These are phyloP conservation scores for Cheirogaleus major DNA, from an alignment of 2,797 vertebrate genomes.

Conservation along the genomic window DNA sequence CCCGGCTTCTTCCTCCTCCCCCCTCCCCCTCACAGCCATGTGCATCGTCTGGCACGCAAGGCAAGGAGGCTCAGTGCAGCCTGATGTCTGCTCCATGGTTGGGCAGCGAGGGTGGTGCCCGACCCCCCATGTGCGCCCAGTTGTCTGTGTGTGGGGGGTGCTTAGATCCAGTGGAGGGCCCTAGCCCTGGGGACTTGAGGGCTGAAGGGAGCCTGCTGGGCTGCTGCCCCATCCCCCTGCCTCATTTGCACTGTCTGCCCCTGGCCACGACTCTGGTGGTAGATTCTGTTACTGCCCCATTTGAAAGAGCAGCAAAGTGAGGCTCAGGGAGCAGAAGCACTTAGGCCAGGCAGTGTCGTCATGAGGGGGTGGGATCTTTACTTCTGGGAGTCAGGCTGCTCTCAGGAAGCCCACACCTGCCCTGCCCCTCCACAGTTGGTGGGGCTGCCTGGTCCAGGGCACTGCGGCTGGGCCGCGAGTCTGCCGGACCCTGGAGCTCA, in stretches of 20 bases:
- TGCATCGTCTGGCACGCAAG: constrained; percentile 41
- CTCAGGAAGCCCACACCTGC: background rate
- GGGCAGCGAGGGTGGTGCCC: background rate
- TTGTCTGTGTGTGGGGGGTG: background rate
- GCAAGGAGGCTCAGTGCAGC: background rate
- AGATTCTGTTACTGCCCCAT: background rate
- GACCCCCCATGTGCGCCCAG: background rate
- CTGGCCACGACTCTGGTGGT: background rate
- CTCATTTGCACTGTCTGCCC: no score
- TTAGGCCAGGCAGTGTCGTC: background rate
- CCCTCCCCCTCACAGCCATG: background rate
- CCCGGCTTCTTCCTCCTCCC: background rate
- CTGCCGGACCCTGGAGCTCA: background rate
- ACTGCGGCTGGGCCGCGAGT: background rate
- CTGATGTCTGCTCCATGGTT: fast-evolving
- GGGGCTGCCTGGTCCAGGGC: background rate
- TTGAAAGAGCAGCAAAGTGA: background rate
- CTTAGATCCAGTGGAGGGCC: background rate
- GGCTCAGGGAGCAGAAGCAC: background rate
- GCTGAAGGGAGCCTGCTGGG: background rate
- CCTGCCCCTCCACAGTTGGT: fast-evolving
- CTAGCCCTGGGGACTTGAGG: background rate
- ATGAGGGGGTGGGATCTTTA: background rate
- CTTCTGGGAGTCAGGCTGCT: background rate
- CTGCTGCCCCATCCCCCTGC: background rate